Evolutionary conservation across 2,888 invertebrate species (phyloP).

Genomic region (Lasiommata megera): DNA sequence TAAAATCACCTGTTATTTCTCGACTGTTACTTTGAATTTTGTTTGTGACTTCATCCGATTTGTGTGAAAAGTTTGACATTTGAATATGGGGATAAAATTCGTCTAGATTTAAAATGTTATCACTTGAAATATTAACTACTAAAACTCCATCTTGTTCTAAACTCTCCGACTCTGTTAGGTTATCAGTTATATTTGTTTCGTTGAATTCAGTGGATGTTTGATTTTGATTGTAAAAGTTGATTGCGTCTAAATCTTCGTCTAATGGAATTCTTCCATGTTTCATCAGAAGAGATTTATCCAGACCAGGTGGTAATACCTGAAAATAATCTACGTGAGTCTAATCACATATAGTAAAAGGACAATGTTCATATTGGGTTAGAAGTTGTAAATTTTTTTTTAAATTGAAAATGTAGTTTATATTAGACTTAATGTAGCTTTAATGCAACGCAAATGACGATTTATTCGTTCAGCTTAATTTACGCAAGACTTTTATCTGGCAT

Average conservation of each 20-base stretch:
- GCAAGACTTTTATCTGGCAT: no score
- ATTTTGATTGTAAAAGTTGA: conserved; percentile 46
- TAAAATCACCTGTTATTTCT: conserved; percentile 76
- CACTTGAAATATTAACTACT: conserved; percentile 70
- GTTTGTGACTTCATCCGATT: conserved; percentile 73
- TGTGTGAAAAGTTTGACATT: conserved; percentile 61
- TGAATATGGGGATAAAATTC: conserved; percentile 68
- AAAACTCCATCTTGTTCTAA: conserved; percentile 76
- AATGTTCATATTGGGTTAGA: no score
- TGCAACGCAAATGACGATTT: no score
- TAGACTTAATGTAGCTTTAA: no score
- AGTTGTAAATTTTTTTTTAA: no score
- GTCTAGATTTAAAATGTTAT: conserved; percentile 71
- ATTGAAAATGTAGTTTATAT: no score
- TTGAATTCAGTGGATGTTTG: conserved; percentile 47
- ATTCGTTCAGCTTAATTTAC: no score
- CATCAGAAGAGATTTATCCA: conserved; percentile 65
- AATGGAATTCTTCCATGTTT: conserved; percentile 70
- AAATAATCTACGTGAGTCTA: conserved; percentile 14
- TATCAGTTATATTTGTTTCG: conserved; percentile 58
- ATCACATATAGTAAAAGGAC: neutral
- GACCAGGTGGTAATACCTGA: conserved; percentile 64
- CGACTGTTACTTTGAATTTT: conserved; percentile 80
- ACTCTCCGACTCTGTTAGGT: conserved; percentile 71
- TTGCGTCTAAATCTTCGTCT: conserved; percentile 55